These are phyloP conservation scores for Cheilinus undulatus DNA, from an alignment of 2,113 vertebrate species.

Conservation along the genomic window DNA sequence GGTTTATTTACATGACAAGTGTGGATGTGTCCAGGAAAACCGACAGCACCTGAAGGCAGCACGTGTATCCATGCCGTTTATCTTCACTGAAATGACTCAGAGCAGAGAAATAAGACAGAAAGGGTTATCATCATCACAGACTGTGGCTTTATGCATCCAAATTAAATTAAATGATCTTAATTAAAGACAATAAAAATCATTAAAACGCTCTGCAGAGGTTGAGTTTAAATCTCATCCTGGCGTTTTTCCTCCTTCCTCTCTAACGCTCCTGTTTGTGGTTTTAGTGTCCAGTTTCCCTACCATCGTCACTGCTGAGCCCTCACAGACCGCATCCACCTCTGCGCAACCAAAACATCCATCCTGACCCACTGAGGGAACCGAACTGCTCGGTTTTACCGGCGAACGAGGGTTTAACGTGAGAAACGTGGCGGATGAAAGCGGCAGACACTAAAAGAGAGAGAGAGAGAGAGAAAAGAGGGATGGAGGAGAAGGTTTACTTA, in stretches of 20 bases:
- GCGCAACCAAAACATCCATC: slow-evolving; percentile 44
- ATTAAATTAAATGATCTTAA: not conserved
- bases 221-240: not conserved
- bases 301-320: not conserved
- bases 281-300: not conserved
- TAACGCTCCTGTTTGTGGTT: not conserved
- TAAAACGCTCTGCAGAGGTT: not conserved
- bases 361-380: slow-evolving; percentile 5
- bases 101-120: no score
- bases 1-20: not conserved
- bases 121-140: no score
- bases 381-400: not conserved
- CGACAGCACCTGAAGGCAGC: slow-evolving; percentile 40
- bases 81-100: not conserved
- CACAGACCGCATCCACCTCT: slow-evolving; percentile 26
- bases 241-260: not conserved
- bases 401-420: not conserved
- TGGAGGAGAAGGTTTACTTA: slow-evolving; percentile 35
- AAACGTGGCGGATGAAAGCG: not conserved
- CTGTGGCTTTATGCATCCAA: no score
- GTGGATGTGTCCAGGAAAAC: not conserved
- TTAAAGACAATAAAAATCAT: not conserved
- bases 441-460: not conserved
- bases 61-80: not conserved
- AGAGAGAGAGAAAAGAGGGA: not conserved